Base-by-base conservation (phyloP, 1,140 invertebrate species). In the Penaeus japonicus region DNA sequence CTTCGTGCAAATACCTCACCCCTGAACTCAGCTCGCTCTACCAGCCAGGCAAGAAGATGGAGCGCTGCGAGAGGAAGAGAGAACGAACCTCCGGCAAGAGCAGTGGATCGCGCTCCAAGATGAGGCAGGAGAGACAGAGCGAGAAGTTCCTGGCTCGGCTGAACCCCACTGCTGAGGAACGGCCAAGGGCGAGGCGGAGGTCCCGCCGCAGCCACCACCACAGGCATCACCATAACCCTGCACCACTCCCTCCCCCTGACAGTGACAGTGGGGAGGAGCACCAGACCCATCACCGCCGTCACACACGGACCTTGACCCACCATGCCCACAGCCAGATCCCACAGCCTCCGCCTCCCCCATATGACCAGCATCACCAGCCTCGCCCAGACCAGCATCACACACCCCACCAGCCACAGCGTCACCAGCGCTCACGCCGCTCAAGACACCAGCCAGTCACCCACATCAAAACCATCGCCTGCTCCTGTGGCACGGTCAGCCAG, bases 1-100 rank as follows among this genome's bases (percentile, higher is more conserved):
- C 94, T 2, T 94, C 94, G 77, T 95, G 95, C 89, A 94, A 95
- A 90, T 94, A 95, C 57, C 94, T 94, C 82, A 94, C 94, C 59
- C 92, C 93, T 7, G 93, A 94, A 90, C 94, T 94, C 89, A 94
- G 93, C 87, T 93, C 93, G 15, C 92, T 93, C 86, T 89, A 83
- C 27, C 70, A 57, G 22, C 92, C 92, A 22, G 65, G 80, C 35
- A 89, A 82, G 73, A 83, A 87, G 39, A 53, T 78, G 27, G 70
- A 54, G 55, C 65, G 84, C 73, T 81, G 35, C 65, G 57, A 75
- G 84, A 85, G 80, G 57, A 89, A 86, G 53, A 32, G 87, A 17
- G 88, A 62, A 35, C 59, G 78, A 70, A 91, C 62, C 59, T 89
- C 77, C 84, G 91, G 88, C 73, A 91, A 88, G 90, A 90, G 62